Percentiles rank a stretch among this genome's conserved stretches.
Evolutionary conservation across 2,888 invertebrate genomes (phyloP).

Genomic region (Emmelina monodactyla): DNA sequence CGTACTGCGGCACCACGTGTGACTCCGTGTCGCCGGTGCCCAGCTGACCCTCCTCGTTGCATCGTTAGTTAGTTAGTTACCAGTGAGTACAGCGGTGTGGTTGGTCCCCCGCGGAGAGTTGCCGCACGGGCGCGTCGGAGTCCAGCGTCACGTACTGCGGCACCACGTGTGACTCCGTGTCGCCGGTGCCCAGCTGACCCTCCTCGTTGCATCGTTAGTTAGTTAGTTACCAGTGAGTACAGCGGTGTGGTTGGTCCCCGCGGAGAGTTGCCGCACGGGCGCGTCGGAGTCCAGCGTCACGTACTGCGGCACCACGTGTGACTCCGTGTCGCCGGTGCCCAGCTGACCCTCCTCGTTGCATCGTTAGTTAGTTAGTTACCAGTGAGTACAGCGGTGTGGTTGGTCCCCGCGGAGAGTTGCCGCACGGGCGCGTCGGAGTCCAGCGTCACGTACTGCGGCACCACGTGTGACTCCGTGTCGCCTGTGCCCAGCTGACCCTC

Average conservation of each 20-base stretch:
- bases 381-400: conserved; percentile 69
- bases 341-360: conserved; percentile 75
- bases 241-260: conserved; percentile 72
- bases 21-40: conserved; percentile 64
- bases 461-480: conserved; percentile 54
- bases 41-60: conserved; percentile 73
- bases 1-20: conserved; percentile 52
- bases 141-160: conserved; percentile 51
- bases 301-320: conserved; percentile 53
- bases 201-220: conserved; percentile 75
- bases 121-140: conserved; percentile 36
- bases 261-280: conserved; percentile 62
- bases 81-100: conserved; percentile 69
- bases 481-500: conserved; percentile 73
- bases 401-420: conserved; percentile 71
- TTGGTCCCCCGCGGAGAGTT: conserved; percentile 72
- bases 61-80: no score
- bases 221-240: conserved; percentile 68
- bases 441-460: conserved; percentile 50
- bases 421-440: conserved; percentile 36
- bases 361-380: no score
- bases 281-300: conserved; percentile 40
- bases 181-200: conserved; percentile 70
- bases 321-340: conserved; percentile 63
- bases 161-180: conserved; percentile 55